Conservation (phyloP, 2,797 vertebrate species). For the Bovichtus variegatus region DNA sequence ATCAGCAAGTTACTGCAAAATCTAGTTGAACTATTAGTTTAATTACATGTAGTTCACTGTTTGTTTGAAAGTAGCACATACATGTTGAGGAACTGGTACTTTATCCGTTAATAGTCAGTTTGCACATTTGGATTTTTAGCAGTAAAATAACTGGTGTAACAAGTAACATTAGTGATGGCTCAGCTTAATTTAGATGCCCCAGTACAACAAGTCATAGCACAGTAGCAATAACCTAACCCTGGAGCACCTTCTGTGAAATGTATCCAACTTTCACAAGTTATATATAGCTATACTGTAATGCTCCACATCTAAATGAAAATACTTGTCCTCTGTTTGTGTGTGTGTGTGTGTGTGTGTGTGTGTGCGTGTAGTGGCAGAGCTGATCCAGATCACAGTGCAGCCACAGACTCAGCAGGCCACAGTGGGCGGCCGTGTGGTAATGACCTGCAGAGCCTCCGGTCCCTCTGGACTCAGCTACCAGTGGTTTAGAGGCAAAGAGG, state of each 20-base stretch:
- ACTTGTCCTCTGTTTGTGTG: not conserved
- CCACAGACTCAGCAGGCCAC: conserved; percentile 80
- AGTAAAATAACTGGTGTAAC: not conserved
- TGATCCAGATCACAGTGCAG: conserved; percentile 82
- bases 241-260: not conserved
- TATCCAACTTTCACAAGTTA: not conserved
- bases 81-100: not conserved
- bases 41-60: too few relatives aligned
- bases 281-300: not conserved
- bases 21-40: too few relatives aligned
- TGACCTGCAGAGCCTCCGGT: conserved; percentile 84
- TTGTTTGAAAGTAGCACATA: too few relatives aligned
- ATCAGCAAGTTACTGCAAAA: not conserved
- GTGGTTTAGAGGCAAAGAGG: conserved; percentile 89
- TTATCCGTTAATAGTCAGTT: not conserved
- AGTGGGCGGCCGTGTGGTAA: conserved; percentile 71
- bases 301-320: not conserved
- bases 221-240: too few relatives aligned
- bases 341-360: not conserved
- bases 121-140: not conserved
- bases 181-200: not conserved
- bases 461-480: conserved; percentile 85
- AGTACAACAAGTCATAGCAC: not conserved
- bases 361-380: conserved; percentile 60
- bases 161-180: not conserved